phyloP scores from a whole-genome alignment of 2,888 invertebrate genomes.

The Drosophila meridiana region DNA sequence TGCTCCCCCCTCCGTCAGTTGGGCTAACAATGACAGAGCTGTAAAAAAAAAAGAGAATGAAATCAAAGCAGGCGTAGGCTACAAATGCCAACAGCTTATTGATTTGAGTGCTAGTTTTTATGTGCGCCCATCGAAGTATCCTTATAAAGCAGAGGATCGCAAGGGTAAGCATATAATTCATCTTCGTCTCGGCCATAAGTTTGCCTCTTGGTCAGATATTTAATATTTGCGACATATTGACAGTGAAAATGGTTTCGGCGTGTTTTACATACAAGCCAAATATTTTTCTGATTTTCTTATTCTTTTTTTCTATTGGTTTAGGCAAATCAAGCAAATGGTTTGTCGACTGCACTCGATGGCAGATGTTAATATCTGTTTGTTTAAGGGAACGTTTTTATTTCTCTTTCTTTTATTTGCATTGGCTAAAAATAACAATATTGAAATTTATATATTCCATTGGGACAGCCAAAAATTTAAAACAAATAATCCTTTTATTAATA shows the following conservation, averaged over 20 bases:
- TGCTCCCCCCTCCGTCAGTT: not conserved
- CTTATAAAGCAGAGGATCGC: constrained; percentile 12
- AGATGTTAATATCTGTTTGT: constrained; percentile 7
- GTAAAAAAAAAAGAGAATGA: constrained; percentile 25
- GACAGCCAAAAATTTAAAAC: constrained; percentile 36
- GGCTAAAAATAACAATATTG: constrained; percentile 4
- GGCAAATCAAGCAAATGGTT: not conserved
- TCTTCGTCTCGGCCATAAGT: constrained; percentile 27
- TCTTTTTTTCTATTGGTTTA: not conserved
- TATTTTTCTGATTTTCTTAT: no score
- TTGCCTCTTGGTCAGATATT: constrained; percentile 6
- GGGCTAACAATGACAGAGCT: constrained; percentile 31
- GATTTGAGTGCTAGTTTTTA: constrained; percentile 58
- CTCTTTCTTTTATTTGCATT: constrained; percentile 1
- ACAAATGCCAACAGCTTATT: constrained; percentile 47
- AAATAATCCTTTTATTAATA: constrained; percentile 33
- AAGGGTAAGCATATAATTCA: constrained; percentile 34
- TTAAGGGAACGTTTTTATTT: not conserved
- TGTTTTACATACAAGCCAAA: not conserved
- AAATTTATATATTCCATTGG: not conserved
- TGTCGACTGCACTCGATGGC: not conserved
- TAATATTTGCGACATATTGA: constrained; percentile 12
- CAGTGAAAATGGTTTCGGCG: not conserved
- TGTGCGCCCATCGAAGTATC: constrained; percentile 5
- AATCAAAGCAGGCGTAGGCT: constrained; percentile 9